phyloP scores from a whole-genome alignment of 1,140 invertebrate genomes.

The Drosophila sp. region DNA sequence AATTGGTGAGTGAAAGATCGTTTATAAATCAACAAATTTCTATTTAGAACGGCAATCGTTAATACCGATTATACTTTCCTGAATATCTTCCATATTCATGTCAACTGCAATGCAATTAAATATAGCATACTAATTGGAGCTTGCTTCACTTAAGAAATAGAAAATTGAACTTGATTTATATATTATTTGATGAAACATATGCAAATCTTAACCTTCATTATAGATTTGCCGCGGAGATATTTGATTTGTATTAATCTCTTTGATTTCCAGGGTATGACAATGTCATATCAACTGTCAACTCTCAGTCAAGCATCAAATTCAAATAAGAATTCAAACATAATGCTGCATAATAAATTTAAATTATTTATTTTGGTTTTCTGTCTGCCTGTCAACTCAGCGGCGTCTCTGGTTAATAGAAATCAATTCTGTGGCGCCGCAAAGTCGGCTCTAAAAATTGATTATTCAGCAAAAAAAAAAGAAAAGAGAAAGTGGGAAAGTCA shows the following conservation, averaged over 20 bases:
- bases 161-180: no score
- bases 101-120: no score
- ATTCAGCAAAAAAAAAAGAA: slow-evolving; percentile 39
- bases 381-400: slow-evolving; percentile 13
- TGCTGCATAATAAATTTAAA: slow-evolving; percentile 13
- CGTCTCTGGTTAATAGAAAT: slow-evolving; percentile 36
- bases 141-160: no score
- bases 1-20: no score
- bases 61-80: no score
- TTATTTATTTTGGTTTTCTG: slow-evolving; percentile 4
- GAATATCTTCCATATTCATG: no score
- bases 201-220: no score
- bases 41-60: no score
- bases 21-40: no score
- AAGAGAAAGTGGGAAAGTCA: not conserved
- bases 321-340: not conserved
- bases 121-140: not conserved
- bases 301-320: not conserved
- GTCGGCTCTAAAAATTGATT: slow-evolving; percentile 43
- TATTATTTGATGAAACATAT: no score
- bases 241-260: not conserved
- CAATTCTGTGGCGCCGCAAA: slow-evolving; percentile 39
- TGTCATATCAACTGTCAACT: not conserved
- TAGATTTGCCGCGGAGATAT: no score
- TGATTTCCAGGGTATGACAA: not conserved